Conservation (phyloP, 2,888 invertebrate species). For the Trypoxylon attenuatum region DNA sequence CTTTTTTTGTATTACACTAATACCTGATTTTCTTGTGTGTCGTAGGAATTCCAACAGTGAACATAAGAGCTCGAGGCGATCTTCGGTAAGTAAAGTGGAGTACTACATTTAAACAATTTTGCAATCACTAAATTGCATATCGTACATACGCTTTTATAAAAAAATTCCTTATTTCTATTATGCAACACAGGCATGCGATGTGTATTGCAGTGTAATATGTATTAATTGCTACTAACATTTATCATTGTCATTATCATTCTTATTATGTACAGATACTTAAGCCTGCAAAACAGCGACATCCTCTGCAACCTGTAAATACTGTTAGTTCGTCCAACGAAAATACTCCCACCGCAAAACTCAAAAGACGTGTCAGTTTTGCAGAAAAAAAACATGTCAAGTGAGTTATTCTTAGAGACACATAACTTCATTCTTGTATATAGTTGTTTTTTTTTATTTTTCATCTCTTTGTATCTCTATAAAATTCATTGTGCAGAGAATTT, state of each 20-base stretch:
- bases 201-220: not conserved
- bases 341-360: constrained; percentile 55
- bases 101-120: not conserved
- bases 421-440: no score
- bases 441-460: not conserved
- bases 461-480: not conserved
- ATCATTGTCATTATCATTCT: not conserved
- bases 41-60: constrained; percentile 38
- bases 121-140: not conserved
- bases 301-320: constrained; percentile 56
- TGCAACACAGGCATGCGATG: not conserved
- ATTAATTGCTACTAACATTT: not conserved
- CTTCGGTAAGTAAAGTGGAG: constrained; percentile 56
- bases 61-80: constrained; percentile 54
- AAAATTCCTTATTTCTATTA: not conserved
- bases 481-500: constrained; percentile 61
- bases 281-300: constrained; percentile 57
- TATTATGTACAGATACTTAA: constrained; percentile 62
- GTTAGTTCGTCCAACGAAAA: constrained; percentile 53
- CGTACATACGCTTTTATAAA: not conserved
- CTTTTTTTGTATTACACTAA: no score
- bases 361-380: constrained; percentile 69
- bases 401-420: no score
- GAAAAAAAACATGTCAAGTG: constrained; percentile 69
- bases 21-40: no score